Evolutionary conservation across 2,888 invertebrate species (phyloP), one percentile per base, ranked within the genome.

Genomic region (Lepidochitona cinerea): DNA sequence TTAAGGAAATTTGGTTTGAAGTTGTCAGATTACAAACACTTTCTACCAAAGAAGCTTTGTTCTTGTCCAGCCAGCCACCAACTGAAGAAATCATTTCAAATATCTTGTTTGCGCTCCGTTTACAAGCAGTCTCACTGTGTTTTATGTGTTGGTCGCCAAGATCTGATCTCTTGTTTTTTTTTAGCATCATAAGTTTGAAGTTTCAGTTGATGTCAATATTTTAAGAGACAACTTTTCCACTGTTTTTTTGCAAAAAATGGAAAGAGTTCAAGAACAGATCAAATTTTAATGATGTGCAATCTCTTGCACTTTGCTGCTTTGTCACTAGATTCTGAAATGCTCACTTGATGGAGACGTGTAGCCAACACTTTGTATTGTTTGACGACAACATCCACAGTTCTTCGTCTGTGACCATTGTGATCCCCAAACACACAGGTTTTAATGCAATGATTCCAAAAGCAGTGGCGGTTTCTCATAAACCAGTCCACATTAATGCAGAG

Each of bases 351-450:
- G 7, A 59, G 59, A 29, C 29, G 59, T 29, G 59, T 59, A 23
- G 59, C 4, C 29, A 59, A 59, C 23, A 26, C 59, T 14, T 23
- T 23, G 29, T 23, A 59, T 18, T 59, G 29, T 29, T 9, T 18
- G 29, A 59, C 23, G 32, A 59, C 59, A 29, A 26, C 59, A 59
- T 18, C 59, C 1, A 59, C 59, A 59, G 59, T 32, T 59, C 26
- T 23, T 26, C 29, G 23, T 26, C 59, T 23, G 59, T 59, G 7
- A n/a, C n/a, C n/a, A n/a, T n/a, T n/a, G n/a, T n/a, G n/a, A n/a
- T n/a, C n/a, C n/a, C n/a, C n/a, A n/a, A n/a, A n/a, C n/a, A n/a
- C 59, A 59, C 59, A 23, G 59, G 59, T 59, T 59, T 59, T 26
- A 59, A 18, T 23, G 26, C 26, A 29, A 14, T 18, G 12, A 59